Conservation (phyloP, 2,113 vertebrate genomes). For the Ramphastos sulfuratus region DNA sequence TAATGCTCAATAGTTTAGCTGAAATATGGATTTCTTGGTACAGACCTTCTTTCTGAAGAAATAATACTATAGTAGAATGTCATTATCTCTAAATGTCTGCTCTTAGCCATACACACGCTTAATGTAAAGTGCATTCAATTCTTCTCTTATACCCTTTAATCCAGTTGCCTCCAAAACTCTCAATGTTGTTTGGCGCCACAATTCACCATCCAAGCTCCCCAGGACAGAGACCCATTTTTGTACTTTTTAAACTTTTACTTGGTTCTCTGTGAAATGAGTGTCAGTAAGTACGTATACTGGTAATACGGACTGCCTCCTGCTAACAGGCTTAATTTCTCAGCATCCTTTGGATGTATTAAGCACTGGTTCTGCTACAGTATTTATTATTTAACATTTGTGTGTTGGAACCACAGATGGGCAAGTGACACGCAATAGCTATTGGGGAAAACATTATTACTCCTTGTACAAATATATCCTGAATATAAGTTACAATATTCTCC, state of each 20-base stretch:
- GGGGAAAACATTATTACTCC: conserved; percentile 45
- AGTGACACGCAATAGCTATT: conserved; percentile 42
- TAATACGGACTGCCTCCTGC: background rate
- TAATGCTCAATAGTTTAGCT: background rate
- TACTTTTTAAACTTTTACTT: background rate
- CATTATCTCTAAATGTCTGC: background rate
- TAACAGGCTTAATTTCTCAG: background rate
- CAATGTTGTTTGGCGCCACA: background rate
- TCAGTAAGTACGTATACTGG: background rate
- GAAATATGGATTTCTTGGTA: background rate
- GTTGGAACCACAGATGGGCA: conserved; percentile 34
- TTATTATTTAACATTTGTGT: conserved; percentile 36
- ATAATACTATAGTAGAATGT: background rate
- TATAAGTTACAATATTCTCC: conserved; percentile 35
- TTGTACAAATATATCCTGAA: conserved; percentile 37
- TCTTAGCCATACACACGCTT: background rate
- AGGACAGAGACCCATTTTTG: background rate
- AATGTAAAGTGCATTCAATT: background rate
- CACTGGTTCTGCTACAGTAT: conserved; percentile 1
- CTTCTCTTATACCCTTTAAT: background rate
- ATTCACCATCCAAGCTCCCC: background rate
- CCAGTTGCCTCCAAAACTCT: background rate
- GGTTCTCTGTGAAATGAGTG: background rate
- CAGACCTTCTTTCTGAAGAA: background rate
- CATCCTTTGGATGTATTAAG: background rate